phyloP scores from a whole-genome alignment of 2,797 vertebrate species.

The Enteromius trimaculatus region DNA sequence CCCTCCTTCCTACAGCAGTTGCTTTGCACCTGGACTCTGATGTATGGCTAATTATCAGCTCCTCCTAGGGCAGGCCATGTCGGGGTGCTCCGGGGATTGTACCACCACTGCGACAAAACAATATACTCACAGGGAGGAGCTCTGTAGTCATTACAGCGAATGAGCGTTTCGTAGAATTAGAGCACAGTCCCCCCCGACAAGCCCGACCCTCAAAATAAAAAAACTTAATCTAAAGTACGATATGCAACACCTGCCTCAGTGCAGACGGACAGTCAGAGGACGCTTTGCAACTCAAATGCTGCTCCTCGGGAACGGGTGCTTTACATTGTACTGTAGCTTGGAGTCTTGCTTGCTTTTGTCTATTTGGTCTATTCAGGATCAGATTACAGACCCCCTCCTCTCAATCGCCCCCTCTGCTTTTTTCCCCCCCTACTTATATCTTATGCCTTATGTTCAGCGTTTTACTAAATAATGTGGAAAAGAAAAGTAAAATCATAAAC shows the following conservation, averaged over 20 bases:
- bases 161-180: conserved; percentile 64
- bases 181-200: conserved; percentile 53
- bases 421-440: conserved; percentile 13
- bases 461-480: conserved; percentile 21
- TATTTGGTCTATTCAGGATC: conserved; percentile 58
- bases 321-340: conserved; percentile 52
- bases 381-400: conserved; percentile 55
- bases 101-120: conserved; percentile 71
- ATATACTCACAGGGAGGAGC: conserved; percentile 69
- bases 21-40: conserved; percentile 79
- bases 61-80: conserved; percentile 71
- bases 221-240: conserved; percentile 71
- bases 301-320: conserved; percentile 56
- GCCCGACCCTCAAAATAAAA: conserved; percentile 54
- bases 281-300: conserved; percentile 66
- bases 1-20: conserved; percentile 61
- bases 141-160: conserved; percentile 59
- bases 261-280: conserved; percentile 72
- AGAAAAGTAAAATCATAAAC: conserved; percentile 32
- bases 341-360: conserved; percentile 56
- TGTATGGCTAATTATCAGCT: conserved; percentile 80
- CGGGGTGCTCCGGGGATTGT: conserved; percentile 67
- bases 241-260: conserved; percentile 78
- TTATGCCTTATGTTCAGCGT: conserved; percentile 40
- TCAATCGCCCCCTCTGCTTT: conserved; percentile 31